Percentiles rank a stretch among this genome's conserved stretches.
These are phyloP conservation scores for Melolontha melolontha DNA, from an alignment of 2,888 invertebrate species.

Conservation along the genomic window DNA sequence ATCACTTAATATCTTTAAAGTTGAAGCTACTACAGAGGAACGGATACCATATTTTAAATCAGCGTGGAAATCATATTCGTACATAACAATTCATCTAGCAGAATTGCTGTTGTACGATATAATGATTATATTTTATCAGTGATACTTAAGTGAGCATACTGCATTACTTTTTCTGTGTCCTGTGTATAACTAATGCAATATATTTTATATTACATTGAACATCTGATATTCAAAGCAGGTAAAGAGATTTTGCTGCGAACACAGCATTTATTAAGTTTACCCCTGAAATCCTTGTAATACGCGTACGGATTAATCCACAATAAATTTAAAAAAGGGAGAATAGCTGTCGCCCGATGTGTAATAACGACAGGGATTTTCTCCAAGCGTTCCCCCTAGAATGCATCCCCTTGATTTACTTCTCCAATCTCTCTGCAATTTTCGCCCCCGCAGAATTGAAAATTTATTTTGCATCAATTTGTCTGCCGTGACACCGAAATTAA, in stretches of 20 bases:
- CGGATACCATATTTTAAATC: no score
- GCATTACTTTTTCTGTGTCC: no score
- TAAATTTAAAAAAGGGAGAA: constrained; percentile 21
- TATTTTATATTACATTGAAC: no score
- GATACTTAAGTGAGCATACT: no score
- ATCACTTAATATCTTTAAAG: no score
- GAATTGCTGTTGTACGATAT: no score
- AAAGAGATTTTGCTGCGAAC: neutral
- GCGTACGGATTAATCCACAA: constrained; percentile 16
- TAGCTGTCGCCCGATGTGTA: constrained; percentile 8
- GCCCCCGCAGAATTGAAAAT: constrained; percentile 30
- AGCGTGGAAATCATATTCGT: no score
- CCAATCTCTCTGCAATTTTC: constrained; percentile 26
- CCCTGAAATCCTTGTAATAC: constrained; percentile 1
- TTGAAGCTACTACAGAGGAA: no score
- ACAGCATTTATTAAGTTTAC: constrained; percentile 18
- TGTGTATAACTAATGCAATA: no score
- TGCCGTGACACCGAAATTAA: constrained; percentile 24
- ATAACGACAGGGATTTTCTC: neutral
- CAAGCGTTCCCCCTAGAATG: neutral
- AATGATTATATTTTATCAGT: no score
- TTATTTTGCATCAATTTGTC: constrained; percentile 29
- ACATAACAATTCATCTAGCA: no score
- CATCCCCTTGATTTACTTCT: constrained; percentile 25
- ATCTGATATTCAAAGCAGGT: constrained; percentile 13